phyloP scores from a whole-genome alignment of 2,888 invertebrate species.

The Norana najaformis region DNA sequence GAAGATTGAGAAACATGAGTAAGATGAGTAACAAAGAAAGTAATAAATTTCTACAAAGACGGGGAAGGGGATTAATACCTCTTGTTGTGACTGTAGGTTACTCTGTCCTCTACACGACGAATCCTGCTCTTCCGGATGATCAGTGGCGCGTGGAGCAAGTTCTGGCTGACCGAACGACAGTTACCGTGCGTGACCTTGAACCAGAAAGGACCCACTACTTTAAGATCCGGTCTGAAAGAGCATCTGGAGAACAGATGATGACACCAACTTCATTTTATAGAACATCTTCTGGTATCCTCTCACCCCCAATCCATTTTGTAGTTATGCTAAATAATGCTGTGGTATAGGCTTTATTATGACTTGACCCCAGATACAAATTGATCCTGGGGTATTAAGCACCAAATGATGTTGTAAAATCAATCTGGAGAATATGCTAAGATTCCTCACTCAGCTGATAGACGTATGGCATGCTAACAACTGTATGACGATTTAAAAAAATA shows the following conservation, averaged over 20 bases:
- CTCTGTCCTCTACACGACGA: conserved; percentile 85
- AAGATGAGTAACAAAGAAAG: too few species aligned
- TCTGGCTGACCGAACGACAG: conserved; percentile 80
- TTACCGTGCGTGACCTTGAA: conserved; percentile 77
- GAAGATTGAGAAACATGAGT: too few species aligned
- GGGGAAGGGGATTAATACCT: background rate
- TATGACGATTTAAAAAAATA: too few species aligned
- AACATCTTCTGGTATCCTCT: background rate
- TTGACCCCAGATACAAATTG: too few species aligned
- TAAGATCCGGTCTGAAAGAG: conserved; percentile 74
- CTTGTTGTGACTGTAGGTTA: conserved; percentile 65
- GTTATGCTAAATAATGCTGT: too few species aligned
- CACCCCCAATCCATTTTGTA: background rate
- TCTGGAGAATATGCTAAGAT: too few species aligned
- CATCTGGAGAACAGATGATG: background rate
- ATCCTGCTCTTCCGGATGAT: conserved; percentile 74
- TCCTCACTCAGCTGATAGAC: too few species aligned
- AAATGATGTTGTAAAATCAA: too few species aligned
- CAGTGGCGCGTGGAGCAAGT: conserved; percentile 84
- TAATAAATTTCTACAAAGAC: too few species aligned
- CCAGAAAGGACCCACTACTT: conserved; percentile 87
- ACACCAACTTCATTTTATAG: background rate
- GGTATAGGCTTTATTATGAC: too few species aligned
- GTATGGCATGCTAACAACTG: too few species aligned
- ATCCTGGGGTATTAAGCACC: too few species aligned